A percentile compares a stretch with the other conserved stretches of the same genome.
These are phyloP conservation scores for Zosterops pallidus DNA, from an alignment of 2,113 vertebrate genomes.

Conservation along the genomic window DNA sequence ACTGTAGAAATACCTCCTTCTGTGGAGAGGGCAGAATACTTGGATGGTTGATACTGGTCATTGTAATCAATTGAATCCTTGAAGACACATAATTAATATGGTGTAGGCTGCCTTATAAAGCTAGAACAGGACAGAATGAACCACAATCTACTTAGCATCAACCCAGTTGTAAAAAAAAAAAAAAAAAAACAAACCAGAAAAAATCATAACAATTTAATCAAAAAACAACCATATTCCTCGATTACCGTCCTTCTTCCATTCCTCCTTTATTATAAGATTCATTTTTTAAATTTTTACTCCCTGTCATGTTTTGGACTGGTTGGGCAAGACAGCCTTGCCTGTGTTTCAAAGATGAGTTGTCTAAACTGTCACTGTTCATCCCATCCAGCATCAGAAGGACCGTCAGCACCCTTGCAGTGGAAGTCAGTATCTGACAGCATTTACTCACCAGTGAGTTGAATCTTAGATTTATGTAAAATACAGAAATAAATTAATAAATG, in stretches of 20 bases:
- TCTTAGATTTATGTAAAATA: background rate
- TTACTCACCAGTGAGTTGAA: background rate
- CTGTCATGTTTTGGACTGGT: background rate
- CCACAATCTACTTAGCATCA: background rate
- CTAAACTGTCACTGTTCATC: conserved; percentile 8
- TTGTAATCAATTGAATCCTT: background rate
- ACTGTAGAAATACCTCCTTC: background rate
- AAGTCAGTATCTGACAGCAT: background rate
- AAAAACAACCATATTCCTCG: background rate
- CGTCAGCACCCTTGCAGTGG: background rate
- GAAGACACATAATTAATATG: background rate
- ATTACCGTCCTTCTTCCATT: background rate
- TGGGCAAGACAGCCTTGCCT: background rate
- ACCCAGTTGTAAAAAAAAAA: background rate
- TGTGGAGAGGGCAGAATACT: background rate
- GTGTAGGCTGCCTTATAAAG: background rate
- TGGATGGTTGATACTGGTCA: background rate
- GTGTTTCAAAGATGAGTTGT: background rate
- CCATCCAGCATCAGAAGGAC: background rate
- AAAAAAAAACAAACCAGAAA: background rate
- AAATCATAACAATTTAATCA: background rate
- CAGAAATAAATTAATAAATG: background rate
- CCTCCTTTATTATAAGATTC: background rate
- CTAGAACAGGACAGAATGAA: background rate
- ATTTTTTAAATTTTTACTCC: background rate